Base-by-base conservation (phyloP, 2,888 invertebrate species). In the Drosophila falleni region DNA sequence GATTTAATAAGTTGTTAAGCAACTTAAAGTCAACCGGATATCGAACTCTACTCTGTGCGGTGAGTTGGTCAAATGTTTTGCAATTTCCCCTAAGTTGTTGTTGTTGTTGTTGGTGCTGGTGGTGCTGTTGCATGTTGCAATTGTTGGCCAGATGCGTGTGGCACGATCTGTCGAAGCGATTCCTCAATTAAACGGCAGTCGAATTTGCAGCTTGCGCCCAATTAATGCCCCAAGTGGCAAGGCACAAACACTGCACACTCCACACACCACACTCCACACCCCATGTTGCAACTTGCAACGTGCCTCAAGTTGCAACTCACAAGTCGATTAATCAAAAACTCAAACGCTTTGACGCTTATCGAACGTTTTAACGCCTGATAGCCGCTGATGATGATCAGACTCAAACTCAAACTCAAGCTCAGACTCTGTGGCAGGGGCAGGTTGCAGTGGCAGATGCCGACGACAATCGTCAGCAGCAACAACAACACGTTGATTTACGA, bases 1-100 rank as follows among this genome's bases (percentile, higher is more conserved):
- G 80, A 80, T 80, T 80, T 80, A 79, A 80, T 80, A 80, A 76
- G 80, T 82, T 68, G 82, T 59, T 64, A 31, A 62, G 69, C 80
- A 80, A 80, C 54, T 76, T 61, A 80, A 61, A 64, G 54, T 68
- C 61, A 72, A 68, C 80, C 80, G 80, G 80, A 80, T 80, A 81
- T 81, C 75, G 80, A 33, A 68, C 65, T 59, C 62, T 44, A n/a
- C n/a, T n/a, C n/a, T n/a, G 58, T 58, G 58, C 68, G 65, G 65
- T 47, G 61, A 69, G 68, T 60, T 74, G 79, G 70, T 44, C 67
- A 58, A 71, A 68, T 75, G 73, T 80, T 66, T 80, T 80, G 80
- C 82, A 80, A 80, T 79, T 80, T 80, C 82, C 82, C 80, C 80
- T 79, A 72, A 71, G 74, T 66, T 51, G 63, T 39, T 54, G 72